phyloP scores from a whole-genome alignment of 2,113 vertebrate species.

The Xyliphius kryptos region DNA sequence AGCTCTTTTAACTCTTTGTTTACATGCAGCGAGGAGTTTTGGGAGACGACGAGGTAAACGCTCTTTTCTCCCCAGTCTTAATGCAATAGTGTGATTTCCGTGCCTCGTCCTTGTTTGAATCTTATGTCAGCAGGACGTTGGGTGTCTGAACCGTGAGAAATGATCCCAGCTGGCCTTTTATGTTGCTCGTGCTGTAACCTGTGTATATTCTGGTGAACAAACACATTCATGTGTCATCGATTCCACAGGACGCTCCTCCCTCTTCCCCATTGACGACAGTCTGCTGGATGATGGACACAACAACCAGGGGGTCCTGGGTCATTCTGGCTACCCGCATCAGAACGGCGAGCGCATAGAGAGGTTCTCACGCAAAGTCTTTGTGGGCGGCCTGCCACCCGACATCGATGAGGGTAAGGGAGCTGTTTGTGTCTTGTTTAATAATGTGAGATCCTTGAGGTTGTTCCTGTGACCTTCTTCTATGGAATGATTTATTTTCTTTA shows the following conservation, averaged over 20 bases:
- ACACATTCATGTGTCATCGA: neutral
- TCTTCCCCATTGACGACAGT: conserved; percentile 93
- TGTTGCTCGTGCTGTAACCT: too few relatives aligned
- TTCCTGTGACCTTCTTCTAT: neutral
- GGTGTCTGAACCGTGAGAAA: too few relatives aligned
- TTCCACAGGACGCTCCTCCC: conserved; percentile 84
- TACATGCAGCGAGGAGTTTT: conserved; percentile 98
- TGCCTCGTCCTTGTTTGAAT: neutral
- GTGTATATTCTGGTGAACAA: neutral
- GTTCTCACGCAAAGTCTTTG: conserved; percentile 96
- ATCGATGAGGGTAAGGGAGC: conserved; percentile 88
- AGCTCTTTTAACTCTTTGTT: conserved; percentile 71
- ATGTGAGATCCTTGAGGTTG: neutral
- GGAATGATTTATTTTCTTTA: neutral
- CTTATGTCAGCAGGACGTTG: neutral
- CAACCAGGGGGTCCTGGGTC: conserved; percentile 85
- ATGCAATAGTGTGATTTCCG: neutral
- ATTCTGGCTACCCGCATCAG: conserved; percentile 87
- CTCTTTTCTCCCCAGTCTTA: conserved; percentile 51
- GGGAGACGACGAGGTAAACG: conserved; percentile 98
- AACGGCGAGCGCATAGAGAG: conserved; percentile 92
- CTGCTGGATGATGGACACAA: conserved; percentile 87
- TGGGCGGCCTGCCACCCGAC: conserved; percentile 92
- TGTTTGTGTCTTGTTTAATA: neutral
- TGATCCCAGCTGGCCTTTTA: neutral